A percentile compares a stretch with the other conserved stretches of the same genome.
These are phyloP conservation scores for Rana temporaria DNA, from an alignment of 2,113 vertebrate species.

Conservation along the genomic window DNA sequence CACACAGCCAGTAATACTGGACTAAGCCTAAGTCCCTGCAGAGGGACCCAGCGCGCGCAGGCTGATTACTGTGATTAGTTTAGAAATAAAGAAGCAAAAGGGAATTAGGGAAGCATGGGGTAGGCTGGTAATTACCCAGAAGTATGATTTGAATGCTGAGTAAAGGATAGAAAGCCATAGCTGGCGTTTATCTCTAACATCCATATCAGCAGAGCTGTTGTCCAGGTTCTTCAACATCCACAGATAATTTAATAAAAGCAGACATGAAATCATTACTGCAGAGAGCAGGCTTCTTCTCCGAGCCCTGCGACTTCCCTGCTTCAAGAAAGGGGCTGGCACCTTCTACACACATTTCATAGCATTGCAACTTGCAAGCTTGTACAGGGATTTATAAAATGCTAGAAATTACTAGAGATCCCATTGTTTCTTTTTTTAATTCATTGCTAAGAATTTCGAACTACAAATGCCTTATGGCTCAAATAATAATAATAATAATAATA, in stretches of 20 bases:
- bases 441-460: no score
- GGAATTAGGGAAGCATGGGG: slow-evolving; percentile 21
- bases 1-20: slow-evolving; percentile 19
- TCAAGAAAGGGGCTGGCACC: neutral
- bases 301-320: slow-evolving; percentile 24
- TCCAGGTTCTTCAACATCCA: slow-evolving; percentile 48
- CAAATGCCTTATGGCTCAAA: no score
- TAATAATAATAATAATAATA: no score
- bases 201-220: slow-evolving; percentile 40
- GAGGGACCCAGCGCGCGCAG: neutral
- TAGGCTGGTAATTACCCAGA: slow-evolving; percentile 29
- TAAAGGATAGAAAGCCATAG: slow-evolving; percentile 33
- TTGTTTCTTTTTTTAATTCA: no score
- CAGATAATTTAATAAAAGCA: slow-evolving; percentile 32
- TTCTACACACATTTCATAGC: neutral
- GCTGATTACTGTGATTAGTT: slow-evolving; percentile 27
- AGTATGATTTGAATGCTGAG: neutral
- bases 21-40: neutral
- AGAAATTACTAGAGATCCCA: no score
- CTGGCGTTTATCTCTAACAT: slow-evolving; percentile 48
- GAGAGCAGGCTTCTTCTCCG: slow-evolving; percentile 20
- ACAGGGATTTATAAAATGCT: neutral
- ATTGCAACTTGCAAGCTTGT: neutral
- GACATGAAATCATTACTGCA: slow-evolving; percentile 53
- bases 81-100: neutral